Conservation (phyloP, 2,888 invertebrate genomes). For the Zhuqinia jingwanae region DNA sequence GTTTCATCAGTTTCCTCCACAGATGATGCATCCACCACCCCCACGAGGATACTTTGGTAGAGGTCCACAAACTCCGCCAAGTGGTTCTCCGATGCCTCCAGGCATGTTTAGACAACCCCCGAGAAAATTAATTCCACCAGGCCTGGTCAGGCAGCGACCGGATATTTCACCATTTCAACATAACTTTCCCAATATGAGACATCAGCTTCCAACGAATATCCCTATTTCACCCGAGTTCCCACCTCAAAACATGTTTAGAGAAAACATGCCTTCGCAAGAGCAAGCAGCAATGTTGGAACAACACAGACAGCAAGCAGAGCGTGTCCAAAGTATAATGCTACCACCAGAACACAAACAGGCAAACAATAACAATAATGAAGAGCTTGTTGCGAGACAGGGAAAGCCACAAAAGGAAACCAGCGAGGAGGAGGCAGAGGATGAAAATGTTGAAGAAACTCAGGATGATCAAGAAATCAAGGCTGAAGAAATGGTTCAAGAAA, state of each 20-base stretch:
- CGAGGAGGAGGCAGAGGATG: slow-evolving; percentile 15
- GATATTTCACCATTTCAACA: slow-evolving; percentile 57
- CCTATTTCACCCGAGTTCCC: slow-evolving; percentile 60
- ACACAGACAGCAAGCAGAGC: slow-evolving; percentile 68
- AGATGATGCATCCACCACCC: slow-evolving; percentile 67
- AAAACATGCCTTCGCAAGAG: slow-evolving; percentile 45
- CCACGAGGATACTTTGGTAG: slow-evolving; percentile 62
- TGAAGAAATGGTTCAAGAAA: slow-evolving; percentile 46
- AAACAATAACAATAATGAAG: slow-evolving; percentile 21
- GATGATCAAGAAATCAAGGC: slow-evolving; percentile 8
- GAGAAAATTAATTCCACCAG: slow-evolving; percentile 68
- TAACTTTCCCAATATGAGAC: slow-evolving; percentile 54
- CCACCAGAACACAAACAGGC: slow-evolving; percentile 72
- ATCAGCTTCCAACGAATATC: slow-evolving; percentile 46
- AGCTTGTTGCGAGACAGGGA: slow-evolving; percentile 37
- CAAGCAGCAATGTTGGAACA: slow-evolving; percentile 50
- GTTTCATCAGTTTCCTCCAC: slow-evolving; percentile 65
- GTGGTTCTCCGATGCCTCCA: slow-evolving; percentile 58
- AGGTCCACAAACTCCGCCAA: slow-evolving; percentile 47
- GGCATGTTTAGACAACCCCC: slow-evolving; percentile 68
- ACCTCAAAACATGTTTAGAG: slow-evolving; percentile 48
- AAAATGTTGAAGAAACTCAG: neutral
- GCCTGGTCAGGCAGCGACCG: slow-evolving; percentile 67
- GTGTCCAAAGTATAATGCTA: slow-evolving; percentile 67
- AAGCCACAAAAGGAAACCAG: slow-evolving; percentile 57